Conservation (phyloP, 2,888 invertebrate species). For the Drosophila mettleri region DNA sequence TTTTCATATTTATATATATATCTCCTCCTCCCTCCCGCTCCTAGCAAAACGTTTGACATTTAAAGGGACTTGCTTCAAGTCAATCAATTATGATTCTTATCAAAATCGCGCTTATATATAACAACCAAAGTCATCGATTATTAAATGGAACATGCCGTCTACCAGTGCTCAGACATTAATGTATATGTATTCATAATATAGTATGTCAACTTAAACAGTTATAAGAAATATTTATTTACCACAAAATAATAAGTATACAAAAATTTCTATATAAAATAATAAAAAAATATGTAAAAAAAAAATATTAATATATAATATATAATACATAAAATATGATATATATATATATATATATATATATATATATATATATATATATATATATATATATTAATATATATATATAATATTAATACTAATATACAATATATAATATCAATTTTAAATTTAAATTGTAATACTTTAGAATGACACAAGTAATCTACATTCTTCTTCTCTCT, state of each 20-base stretch:
- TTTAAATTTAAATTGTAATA: no score
- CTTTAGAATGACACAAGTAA: no score
- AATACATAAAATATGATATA: no score
- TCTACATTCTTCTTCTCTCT: no score
- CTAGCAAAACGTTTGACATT: neutral
- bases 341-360: neutral
- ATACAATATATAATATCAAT: no score
- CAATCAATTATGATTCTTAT: conserved; percentile 4
- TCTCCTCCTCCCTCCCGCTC: neutral
- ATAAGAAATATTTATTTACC: neutral
- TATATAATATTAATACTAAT: no score
- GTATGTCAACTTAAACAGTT: neutral
- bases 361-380: no score
- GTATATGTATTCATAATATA: neutral
- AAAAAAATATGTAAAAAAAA: neutral
- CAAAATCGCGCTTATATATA: neutral
- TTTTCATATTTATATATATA: neutral
- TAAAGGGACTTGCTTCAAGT: neutral
- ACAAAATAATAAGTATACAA: neutral
- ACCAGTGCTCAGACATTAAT: neutral
- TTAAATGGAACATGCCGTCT: neutral
- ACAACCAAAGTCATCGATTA: neutral
- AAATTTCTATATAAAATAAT: neutral
- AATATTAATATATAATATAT: no score
- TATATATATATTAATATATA: no score